A percentile compares a stretch with the other conserved stretches of the same genome.
Conservation (phyloP, 1,140 invertebrate genomes). For the Trichonephila clavata region DNA sequence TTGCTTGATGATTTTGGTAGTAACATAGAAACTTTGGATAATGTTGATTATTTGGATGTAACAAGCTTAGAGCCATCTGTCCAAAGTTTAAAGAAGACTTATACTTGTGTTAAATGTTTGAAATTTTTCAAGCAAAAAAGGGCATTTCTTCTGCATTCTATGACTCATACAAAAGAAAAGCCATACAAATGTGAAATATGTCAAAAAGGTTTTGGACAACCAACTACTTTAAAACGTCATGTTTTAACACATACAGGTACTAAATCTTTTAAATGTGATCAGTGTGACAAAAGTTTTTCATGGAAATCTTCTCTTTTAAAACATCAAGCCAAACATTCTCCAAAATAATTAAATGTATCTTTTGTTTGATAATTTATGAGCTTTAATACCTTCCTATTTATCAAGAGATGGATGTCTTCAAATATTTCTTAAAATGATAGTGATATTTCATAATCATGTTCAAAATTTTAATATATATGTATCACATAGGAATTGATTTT, state of each 20-base stretch:
- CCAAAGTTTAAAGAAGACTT: slow-evolving; percentile 36
- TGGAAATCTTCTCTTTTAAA: slow-evolving; percentile 42
- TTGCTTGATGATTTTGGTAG: neutral
- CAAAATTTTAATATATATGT: no score
- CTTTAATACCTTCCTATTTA: no score
- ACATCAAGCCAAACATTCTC: slow-evolving; percentile 39
- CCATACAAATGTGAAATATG: slow-evolving; percentile 83
- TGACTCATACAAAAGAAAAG: slow-evolving; percentile 91
- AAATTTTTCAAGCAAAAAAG: slow-evolving; percentile 35
- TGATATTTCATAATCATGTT: no score
- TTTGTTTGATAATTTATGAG: no score
- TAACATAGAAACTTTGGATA: neutral
- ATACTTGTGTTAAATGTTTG: slow-evolving; percentile 40
- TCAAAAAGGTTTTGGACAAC: slow-evolving; percentile 84
- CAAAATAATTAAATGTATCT: neutral
- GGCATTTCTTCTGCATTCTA: slow-evolving; percentile 84
- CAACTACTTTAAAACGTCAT: slow-evolving; percentile 96
- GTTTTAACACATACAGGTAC: slow-evolving; percentile 96
- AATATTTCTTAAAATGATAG: no score
- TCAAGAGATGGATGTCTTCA: no score
- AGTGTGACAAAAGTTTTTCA: slow-evolving; percentile 92
- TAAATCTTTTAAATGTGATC: slow-evolving; percentile 93
- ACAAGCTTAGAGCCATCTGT: slow-evolving; percentile 15
- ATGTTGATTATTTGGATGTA: slow-evolving; percentile 1
- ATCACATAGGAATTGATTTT: no score